A percentile compares a stretch with the other conserved stretches of the same genome.
Conservation (phyloP, 1,140 invertebrate species). For the Drosophila kanapiae region DNA sequence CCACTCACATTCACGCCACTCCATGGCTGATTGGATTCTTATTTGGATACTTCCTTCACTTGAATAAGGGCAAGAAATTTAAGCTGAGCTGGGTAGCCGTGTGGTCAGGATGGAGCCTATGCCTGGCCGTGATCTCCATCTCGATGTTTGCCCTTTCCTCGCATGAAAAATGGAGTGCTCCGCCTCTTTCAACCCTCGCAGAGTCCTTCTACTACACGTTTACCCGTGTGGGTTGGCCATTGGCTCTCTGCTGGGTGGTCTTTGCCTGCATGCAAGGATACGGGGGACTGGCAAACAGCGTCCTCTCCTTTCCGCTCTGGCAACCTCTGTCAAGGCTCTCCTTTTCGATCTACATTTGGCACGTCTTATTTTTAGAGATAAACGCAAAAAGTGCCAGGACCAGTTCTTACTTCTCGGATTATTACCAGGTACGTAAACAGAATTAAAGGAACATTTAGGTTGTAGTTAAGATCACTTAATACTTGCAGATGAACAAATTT, state of each 20-base stretch:
- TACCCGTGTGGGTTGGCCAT: constrained; percentile 87
- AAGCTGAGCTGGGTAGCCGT: constrained; percentile 21
- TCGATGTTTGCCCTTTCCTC: constrained; percentile 67
- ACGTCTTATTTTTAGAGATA: constrained; percentile 66
- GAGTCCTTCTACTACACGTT: constrained; percentile 88
- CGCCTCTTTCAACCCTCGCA: constrained; percentile 66
- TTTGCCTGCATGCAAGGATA: constrained; percentile 88
- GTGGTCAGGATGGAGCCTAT: constrained; percentile 51
- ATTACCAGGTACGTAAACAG: constrained; percentile 21
- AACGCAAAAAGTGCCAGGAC: constrained; percentile 16
- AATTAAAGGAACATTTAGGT: no score
- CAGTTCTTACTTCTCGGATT: constrained; percentile 45
- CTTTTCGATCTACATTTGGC: constrained; percentile 86
- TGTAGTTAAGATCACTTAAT: no score
- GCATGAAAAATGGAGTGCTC: constrained; percentile 56
- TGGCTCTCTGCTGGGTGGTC: constrained; percentile 88
- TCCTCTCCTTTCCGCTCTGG: constrained; percentile 85
- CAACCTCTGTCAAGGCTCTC: constrained; percentile 85
- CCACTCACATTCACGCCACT: constrained; percentile 53
- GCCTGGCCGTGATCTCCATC: constrained; percentile 36
- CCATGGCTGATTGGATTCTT: constrained; percentile 47
- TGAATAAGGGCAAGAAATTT: constrained; percentile 2
- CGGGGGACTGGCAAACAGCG: constrained; percentile 86
- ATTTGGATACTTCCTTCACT: constrained; percentile 3
- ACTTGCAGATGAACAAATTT: constrained; percentile 34